These are phyloP conservation scores for Tarsius wallacei DNA, from an alignment of 2,797 vertebrate genomes.

Conservation along the genomic window DNA sequence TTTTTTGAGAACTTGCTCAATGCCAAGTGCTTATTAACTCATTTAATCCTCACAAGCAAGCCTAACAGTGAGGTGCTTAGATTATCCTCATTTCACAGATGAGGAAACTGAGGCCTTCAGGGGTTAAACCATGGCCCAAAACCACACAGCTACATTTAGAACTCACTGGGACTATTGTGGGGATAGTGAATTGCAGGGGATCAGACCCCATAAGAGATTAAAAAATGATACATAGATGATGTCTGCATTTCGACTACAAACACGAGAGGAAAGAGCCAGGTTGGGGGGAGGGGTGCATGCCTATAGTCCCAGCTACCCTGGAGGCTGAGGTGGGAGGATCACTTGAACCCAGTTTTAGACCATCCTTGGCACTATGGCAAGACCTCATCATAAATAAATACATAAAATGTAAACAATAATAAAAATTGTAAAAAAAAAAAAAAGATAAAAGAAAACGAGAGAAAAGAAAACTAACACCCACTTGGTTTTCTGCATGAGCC, in stretches of 20 bases:
- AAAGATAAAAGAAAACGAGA: neutral
- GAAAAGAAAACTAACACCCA: neutral
- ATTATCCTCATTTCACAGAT: neutral
- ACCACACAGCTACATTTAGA: neutral
- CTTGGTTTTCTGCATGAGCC: slow-evolving; percentile 2
- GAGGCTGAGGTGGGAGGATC: neutral
- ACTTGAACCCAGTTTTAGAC: neutral
- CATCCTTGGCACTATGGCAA: neutral
- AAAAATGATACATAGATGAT: neutral
- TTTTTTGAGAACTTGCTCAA: neutral
- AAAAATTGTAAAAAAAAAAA: too few relatives aligned
- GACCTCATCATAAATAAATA: neutral
- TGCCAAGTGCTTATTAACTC: neutral
- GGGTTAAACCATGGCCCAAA: neutral
- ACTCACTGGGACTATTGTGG: neutral
- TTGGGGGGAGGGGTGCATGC: neutral
- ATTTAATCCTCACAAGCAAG: neutral
- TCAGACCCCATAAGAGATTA: neutral
- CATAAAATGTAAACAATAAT: neutral
- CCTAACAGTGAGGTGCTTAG: neutral
- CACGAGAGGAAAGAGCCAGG: neutral
- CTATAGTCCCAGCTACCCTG: neutral
- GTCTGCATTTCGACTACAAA: neutral
- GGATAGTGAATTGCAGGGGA: neutral
- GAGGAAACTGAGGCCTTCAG: neutral